Evolutionary conservation across 2,113 vertebrate genomes (phyloP).

Genomic region (Echinops telfairi): DNA sequence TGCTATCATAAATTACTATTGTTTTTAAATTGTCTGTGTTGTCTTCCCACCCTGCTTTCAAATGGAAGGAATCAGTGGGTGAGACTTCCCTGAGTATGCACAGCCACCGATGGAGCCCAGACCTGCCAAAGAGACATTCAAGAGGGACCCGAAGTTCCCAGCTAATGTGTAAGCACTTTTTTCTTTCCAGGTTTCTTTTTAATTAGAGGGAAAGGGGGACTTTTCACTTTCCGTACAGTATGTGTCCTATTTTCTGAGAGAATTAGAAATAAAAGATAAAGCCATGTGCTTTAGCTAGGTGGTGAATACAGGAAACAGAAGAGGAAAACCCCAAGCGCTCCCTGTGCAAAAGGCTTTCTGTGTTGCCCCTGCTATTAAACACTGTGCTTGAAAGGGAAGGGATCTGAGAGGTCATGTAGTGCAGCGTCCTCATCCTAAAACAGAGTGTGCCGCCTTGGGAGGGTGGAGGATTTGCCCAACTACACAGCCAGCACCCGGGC

Average conservation of each 20-base stretch:
- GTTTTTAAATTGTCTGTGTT: neutral
- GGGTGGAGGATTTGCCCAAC: neutral
- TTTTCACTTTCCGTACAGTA: neutral
- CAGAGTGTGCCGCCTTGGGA: neutral
- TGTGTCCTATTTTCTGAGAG: neutral
- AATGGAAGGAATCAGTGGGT: neutral
- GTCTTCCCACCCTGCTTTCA: neutral
- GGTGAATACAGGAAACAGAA: constrained; percentile 19
- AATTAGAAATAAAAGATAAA: constrained; percentile 50
- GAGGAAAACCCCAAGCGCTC: neutral
- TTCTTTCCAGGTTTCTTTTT: neutral
- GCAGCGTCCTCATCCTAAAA: neutral
- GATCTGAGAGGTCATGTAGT: neutral
- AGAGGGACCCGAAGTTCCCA: neutral
- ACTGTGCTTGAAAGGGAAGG: neutral
- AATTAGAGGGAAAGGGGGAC: neutral
- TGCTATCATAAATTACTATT: neutral
- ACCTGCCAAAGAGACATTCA: neutral
- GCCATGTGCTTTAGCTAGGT: neutral
- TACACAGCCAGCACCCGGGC: neutral
- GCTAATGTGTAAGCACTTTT: neutral
- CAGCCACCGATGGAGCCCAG: neutral
- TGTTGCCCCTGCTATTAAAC: constrained; percentile 11
- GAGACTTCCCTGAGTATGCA: neutral
- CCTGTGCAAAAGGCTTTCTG: neutral